A percentile compares a stretch with the other conserved stretches of the same genome.
These are phyloP conservation scores for Uropetala carovei DNA, from an alignment of 2,888 invertebrate species.

Conservation along the genomic window DNA sequence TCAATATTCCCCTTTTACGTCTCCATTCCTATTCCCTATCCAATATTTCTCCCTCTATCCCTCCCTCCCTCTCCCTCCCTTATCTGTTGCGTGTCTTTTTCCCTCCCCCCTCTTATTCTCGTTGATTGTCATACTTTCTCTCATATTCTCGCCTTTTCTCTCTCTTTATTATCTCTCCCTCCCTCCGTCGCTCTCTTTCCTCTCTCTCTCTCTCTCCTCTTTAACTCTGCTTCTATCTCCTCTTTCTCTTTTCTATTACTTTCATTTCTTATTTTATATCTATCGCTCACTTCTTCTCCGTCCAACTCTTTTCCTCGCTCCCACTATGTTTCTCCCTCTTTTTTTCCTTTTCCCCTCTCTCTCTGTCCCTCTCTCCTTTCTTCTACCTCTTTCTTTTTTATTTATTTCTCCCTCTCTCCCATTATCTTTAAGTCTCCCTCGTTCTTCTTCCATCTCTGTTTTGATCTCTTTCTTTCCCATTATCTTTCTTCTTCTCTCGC, in stretches of 20 bases:
- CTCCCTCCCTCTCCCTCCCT: not conserved
- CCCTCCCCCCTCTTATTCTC: no score
- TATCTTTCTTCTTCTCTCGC: not conserved
- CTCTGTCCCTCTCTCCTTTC: not conserved
- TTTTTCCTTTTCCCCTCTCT: not conserved
- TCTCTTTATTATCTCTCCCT: not conserved
- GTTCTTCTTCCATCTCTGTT: not conserved
- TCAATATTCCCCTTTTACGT: not conserved
- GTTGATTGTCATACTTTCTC: not conserved
- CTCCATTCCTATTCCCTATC: not conserved
- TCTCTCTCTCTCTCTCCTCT: not conserved
- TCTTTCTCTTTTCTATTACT: no score
- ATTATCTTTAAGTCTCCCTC: no score
- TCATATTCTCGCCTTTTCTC: not conserved
- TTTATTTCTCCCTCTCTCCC: not conserved
- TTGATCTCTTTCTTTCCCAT: not conserved
- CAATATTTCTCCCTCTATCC: not conserved
- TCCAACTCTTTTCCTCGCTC: no score
- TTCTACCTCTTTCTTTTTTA: not conserved
- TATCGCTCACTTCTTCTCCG: no score
- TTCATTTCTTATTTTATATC: no score
- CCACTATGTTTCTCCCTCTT: no score
- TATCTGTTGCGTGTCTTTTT: not conserved
- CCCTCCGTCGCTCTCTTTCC: not conserved
- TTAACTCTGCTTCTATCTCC: not conserved